Conservation (phyloP, 2,888 invertebrate genomes). For the Tuta absoluta region DNA sequence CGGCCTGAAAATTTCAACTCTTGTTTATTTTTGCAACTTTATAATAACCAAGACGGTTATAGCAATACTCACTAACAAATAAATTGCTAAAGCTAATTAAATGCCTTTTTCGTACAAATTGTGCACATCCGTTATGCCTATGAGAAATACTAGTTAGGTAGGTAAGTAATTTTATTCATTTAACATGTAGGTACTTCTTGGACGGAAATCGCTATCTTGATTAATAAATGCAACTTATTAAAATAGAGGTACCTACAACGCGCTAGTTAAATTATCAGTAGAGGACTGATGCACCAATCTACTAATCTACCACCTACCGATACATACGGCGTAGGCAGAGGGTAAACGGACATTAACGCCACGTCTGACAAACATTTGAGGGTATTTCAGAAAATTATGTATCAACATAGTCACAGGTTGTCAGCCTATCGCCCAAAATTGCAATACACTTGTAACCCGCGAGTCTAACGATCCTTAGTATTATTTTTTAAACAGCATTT, state of each 20-base stretch:
- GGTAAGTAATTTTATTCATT: background rate
- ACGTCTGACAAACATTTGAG: no score
- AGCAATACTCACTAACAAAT: background rate
- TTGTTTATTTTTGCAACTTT: background rate
- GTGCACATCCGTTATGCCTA: conserved; percentile 9
- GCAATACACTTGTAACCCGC: no score
- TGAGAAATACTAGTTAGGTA: background rate
- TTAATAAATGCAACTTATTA: background rate
- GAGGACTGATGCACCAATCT: no score
- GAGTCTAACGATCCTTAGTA: no score
- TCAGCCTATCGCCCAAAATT: no score
- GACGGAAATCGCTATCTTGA: conserved; percentile 10
- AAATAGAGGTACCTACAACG: background rate
- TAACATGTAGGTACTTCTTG: background rate
- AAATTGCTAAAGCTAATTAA: conserved; percentile 15
- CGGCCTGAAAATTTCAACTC: conserved; percentile 9
- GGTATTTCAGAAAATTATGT: no score
- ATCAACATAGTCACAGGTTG: no score
- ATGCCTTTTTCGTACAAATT: conserved; percentile 13
- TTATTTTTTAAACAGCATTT: no score
- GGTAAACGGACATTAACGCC: no score
- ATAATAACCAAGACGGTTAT: background rate
- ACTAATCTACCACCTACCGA: no score
- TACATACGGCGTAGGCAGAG: no score
- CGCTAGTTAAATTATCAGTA: background rate